Conservation (phyloP, 2,113 vertebrate genomes). For the Hydrochoerus hydrochaeris region DNA sequence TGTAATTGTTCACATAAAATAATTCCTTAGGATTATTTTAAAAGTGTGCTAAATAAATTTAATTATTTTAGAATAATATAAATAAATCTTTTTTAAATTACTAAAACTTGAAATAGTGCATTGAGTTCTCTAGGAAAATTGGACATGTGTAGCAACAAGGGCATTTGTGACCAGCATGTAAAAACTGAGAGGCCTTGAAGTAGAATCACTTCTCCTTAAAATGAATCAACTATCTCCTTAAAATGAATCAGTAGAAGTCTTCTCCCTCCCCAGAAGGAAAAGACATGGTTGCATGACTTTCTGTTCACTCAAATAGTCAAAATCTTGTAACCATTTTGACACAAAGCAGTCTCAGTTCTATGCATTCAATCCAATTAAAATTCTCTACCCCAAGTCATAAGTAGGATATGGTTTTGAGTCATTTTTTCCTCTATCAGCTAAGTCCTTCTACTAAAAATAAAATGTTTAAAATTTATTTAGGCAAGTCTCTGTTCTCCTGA, state of each 20-base stretch:
- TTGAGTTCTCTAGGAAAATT: background rate
- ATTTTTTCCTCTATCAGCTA: background rate
- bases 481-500: background rate
- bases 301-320: background rate
- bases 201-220: background rate
- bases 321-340: background rate
- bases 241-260: background rate
- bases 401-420: background rate
- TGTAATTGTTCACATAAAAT: background rate
- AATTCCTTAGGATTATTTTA: background rate
- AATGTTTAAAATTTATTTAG: background rate
- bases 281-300: background rate
- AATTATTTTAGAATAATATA: background rate
- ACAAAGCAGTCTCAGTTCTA: background rate
- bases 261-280: background rate
- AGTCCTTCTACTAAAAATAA: background rate
- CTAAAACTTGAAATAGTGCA: background rate
- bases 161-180: background rate
- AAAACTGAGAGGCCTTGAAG: background rate
- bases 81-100: background rate
- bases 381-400: background rate
- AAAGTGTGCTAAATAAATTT: background rate
- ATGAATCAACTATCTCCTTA: background rate
- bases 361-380: background rate
- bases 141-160: accelerated